Base-by-base conservation (phyloP, 2,888 invertebrate genomes). In the Petrophora chlorosata region DNA sequence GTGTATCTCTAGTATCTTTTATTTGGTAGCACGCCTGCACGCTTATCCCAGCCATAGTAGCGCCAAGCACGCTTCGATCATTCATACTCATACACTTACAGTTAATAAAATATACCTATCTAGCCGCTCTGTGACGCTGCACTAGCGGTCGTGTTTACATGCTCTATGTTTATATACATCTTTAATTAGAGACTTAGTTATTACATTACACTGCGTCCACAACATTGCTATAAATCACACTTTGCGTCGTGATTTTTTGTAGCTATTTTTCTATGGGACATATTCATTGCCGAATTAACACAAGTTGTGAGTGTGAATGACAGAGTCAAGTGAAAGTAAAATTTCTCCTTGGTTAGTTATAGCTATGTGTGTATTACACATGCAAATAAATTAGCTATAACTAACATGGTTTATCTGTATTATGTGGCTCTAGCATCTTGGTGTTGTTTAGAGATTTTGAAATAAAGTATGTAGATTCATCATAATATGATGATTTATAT, bases 261-360 rank as follows among this genome's bases (percentile, higher is more conserved):
- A 19, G 19, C 19, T 7, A 19, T 19, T 19, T 19, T 19, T 3
- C n/a, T n/a, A n/a, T n/a, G n/a, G n/a, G n/a, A n/a, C n/a, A n/a
- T n/a, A n/a, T n/a, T n/a, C n/a, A n/a, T n/a, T n/a, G n/a, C n/a
- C n/a, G n/a, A n/a, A n/a, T n/a, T n/a, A n/a, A n/a, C n/a, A n/a
- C n/a, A n/a, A n/a, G n/a, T n/a, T n/a, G n/a, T n/a, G n/a, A n/a
- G n/a, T n/a, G n/a, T n/a, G n/a, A n/a, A n/a, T n/a, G n/a, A n/a
- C n/a, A n/a, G n/a, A n/a, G n/a, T n/a, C n/a, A 23, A 49, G 58
- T 58, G 54, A 58, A 58, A 58, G 54, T 50, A 30, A 16, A 52
- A 42, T 55, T 54, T 58, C 58, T 49, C 54, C 35, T 29, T 23
- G 25, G 12, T 36, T 29, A 25, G 23, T 41, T 16, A 12, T 40